Evolutionary conservation across 1,140 invertebrate species (phyloP).

Genomic region (Drosophila trapezifrons): DNA sequence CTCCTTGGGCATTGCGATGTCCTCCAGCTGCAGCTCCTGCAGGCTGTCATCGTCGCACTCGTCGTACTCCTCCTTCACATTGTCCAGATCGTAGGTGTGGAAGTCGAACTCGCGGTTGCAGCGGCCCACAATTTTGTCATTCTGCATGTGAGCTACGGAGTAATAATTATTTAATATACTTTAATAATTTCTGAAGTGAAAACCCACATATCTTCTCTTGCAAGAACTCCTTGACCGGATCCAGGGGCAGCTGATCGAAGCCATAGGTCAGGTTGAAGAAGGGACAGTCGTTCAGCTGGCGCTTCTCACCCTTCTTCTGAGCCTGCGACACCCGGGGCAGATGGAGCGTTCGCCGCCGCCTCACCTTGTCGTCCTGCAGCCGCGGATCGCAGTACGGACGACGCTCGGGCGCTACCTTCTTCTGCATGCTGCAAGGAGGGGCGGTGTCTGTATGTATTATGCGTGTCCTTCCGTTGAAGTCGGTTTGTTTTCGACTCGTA

Average conservation of each 20-base stretch:
- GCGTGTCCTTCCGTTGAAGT: slow-evolving; percentile 28
- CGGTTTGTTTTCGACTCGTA: slow-evolving; percentile 26
- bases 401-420: slow-evolving; percentile 60
- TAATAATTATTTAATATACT: background rate
- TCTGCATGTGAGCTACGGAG: slow-evolving; percentile 66
- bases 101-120: slow-evolving; percentile 78
- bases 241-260: slow-evolving; percentile 78
- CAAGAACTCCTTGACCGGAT: slow-evolving; percentile 73
- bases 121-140: slow-evolving; percentile 65
- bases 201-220: slow-evolving; percentile 76
- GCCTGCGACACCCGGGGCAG: slow-evolving; percentile 1
- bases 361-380: slow-evolving; percentile 45
- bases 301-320: slow-evolving; percentile 43
- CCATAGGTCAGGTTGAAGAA: slow-evolving; percentile 71
- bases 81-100: slow-evolving; percentile 59
- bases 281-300: slow-evolving; percentile 77
- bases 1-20: slow-evolving; percentile 75
- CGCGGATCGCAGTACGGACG: slow-evolving; percentile 67
- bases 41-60: slow-evolving; percentile 69
- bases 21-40: slow-evolving; percentile 49
- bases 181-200: background rate
- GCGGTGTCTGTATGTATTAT: background rate
- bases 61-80: slow-evolving; percentile 45
- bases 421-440: slow-evolving; percentile 27
- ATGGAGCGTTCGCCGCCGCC: slow-evolving; percentile 44